Evolutionary conservation across 2,888 invertebrate species (phyloP).

Genomic region (Agrochola litura): DNA sequence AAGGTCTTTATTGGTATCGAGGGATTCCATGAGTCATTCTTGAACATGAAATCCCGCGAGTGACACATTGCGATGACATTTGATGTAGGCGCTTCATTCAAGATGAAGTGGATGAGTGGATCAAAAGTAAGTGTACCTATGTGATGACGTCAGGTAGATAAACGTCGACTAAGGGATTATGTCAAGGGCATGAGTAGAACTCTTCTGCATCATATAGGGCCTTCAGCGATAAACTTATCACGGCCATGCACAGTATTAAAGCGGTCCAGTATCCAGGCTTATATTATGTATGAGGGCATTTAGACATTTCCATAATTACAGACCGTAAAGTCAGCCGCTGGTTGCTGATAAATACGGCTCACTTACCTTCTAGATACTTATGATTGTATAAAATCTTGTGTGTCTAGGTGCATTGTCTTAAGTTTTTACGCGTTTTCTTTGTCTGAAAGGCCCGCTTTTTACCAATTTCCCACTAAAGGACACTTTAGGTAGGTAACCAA

Average conservation of each 20-base stretch:
- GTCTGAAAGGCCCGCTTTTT: neutral
- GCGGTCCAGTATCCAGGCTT: neutral
- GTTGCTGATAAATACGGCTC: too few species aligned
- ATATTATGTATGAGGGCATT: neutral
- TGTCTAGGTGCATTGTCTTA: neutral
- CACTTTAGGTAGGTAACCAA: too few species aligned
- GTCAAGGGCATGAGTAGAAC: neutral
- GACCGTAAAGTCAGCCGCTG: too few species aligned
- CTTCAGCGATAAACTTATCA: neutral
- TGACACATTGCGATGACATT: slow-evolving; percentile 36
- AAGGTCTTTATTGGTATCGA: slow-evolving; percentile 26
- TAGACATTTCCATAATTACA: neutral
- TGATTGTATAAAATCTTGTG: too few species aligned
- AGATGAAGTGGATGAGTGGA: neutral
- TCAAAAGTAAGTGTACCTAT: neutral
- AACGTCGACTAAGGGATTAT: neutral
- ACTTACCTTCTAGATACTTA: neutral
- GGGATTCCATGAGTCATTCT: slow-evolving; percentile 27
- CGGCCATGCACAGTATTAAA: too few species aligned
- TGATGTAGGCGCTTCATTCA: slow-evolving; percentile 35
- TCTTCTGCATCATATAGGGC: neutral
- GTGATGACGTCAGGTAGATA: neutral
- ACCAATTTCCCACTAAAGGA: neutral
- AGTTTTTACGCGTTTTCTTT: neutral
- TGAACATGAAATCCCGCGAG: slow-evolving; percentile 47